These are phyloP conservation scores for Bombus pyrosoma DNA, from an alignment of 1,140 invertebrate genomes.

Conservation along the genomic window DNA sequence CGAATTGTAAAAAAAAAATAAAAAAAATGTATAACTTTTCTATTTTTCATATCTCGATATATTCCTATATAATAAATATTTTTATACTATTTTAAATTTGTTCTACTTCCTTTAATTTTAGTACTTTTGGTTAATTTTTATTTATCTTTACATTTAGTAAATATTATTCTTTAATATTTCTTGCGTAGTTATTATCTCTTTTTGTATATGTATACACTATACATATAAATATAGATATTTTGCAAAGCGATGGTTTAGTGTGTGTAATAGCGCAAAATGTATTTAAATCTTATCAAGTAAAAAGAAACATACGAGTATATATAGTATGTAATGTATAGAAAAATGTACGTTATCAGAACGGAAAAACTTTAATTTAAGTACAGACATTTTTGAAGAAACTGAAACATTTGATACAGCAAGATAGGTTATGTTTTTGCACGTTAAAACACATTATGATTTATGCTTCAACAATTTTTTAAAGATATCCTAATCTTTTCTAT, in stretches of 20 bases:
- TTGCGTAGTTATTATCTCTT: not conserved
- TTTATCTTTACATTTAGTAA: not conserved
- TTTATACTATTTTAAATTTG: not conserved
- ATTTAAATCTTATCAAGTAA: not conserved
- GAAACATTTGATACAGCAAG: not conserved
- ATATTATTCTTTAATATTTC: not conserved
- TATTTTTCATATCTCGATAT: not conserved
- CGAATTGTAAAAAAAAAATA: conserved; percentile 33
- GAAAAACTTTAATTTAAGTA: not conserved
- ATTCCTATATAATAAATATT: conserved; percentile 24
- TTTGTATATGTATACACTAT: not conserved
- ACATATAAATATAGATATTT: not conserved
- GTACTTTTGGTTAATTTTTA: not conserved
- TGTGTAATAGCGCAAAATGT: not conserved
- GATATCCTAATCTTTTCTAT: not conserved
- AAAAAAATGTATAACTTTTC: conserved; percentile 18
- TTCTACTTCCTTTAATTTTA: not conserved
- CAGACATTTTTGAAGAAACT: not conserved
- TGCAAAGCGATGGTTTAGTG: not conserved
- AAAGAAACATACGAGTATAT: not conserved
- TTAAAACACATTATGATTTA: not conserved
- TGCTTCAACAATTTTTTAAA: not conserved
- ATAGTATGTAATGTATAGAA: not conserved
- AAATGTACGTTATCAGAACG: not conserved
- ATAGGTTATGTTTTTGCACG: conserved; percentile 23